These are phyloP conservation scores for Eumeta japonica DNA, from an alignment of 1,140 invertebrate genomes.

Conservation along the genomic window DNA sequence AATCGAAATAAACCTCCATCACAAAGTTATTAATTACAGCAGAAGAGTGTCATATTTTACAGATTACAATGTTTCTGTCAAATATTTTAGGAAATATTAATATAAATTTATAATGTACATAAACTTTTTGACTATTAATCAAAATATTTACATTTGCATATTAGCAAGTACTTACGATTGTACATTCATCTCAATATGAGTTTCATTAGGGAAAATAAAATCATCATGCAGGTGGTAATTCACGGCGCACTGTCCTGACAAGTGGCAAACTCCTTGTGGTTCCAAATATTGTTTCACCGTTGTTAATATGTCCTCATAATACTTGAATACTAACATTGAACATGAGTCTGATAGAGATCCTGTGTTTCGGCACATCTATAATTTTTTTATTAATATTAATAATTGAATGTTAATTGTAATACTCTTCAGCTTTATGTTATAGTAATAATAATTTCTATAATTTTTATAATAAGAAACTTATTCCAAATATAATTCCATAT, in stretches of 20 bases:
- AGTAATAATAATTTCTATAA: too few species aligned
- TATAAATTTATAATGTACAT: background rate
- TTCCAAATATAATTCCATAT: too few species aligned
- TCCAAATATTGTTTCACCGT: slow-evolving; percentile 64
- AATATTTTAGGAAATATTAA: background rate
- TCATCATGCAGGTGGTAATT: slow-evolving; percentile 66
- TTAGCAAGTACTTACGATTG: too few species aligned
- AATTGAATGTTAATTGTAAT: too few species aligned
- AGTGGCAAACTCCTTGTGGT: slow-evolving; percentile 67
- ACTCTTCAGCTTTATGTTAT: too few species aligned
- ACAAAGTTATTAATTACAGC: background rate
- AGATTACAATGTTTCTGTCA: background rate
- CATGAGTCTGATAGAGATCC: slow-evolving; percentile 77
- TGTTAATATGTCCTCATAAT: slow-evolving; percentile 69
- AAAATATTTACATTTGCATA: too few species aligned
- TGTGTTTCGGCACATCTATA: slow-evolving; percentile 65
- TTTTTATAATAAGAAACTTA: too few species aligned
- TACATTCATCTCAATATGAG: slow-evolving; percentile 62
- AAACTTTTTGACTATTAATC: too few species aligned
- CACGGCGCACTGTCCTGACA: slow-evolving; percentile 69
- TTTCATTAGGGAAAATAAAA: slow-evolving; percentile 53
- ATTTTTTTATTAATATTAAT: slow-evolving; percentile 1
- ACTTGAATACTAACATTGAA: slow-evolving; percentile 66
- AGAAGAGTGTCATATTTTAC: background rate
- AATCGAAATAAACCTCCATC: too few species aligned